Conservation (phyloP, 37 sponge, comb jelly and placozoan species). For the Chondrosia reniformis region DNA sequence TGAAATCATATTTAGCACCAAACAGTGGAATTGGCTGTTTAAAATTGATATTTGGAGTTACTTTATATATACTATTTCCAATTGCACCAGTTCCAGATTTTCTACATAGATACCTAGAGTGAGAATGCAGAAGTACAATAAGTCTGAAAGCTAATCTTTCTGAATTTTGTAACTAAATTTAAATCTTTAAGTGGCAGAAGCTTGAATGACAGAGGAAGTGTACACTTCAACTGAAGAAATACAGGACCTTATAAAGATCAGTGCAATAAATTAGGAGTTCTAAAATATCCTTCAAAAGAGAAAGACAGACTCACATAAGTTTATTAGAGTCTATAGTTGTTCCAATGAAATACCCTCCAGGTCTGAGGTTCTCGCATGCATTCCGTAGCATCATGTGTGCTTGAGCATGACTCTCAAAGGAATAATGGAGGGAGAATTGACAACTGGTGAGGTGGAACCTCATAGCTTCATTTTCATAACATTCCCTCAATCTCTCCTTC, state of each 20-base stretch:
- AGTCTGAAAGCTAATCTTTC: no score
- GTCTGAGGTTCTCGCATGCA: constrained; percentile 85
- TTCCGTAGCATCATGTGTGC: constrained; percentile 93
- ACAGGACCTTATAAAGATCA: no score
- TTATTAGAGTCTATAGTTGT: constrained; percentile 91
- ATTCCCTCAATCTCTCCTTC: constrained; percentile 52
- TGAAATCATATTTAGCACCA: constrained; percentile 91
- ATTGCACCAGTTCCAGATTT: constrained; percentile 20
- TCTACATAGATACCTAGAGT: constrained; percentile 21
- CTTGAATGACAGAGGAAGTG: background rate
- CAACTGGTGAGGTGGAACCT: constrained; percentile 89
- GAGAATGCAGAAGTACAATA: background rate
- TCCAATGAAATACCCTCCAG: constrained; percentile 94
- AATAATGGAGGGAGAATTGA: constrained; percentile 96
- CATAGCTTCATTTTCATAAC: constrained; percentile 29
- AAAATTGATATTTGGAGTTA: constrained; percentile 30
- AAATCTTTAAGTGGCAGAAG: background rate
- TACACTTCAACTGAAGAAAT: background rate
- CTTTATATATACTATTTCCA: constrained; percentile 45
- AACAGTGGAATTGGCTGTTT: constrained; percentile 68
- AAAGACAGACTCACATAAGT: constrained; percentile 88
- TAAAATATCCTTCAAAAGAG: no score
- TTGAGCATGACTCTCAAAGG: constrained; percentile 85
- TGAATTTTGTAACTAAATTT: background rate
- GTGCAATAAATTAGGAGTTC: no score